Base-by-base conservation (phyloP, 2,113 vertebrate genomes). In the Lagopus leucura region DNA sequence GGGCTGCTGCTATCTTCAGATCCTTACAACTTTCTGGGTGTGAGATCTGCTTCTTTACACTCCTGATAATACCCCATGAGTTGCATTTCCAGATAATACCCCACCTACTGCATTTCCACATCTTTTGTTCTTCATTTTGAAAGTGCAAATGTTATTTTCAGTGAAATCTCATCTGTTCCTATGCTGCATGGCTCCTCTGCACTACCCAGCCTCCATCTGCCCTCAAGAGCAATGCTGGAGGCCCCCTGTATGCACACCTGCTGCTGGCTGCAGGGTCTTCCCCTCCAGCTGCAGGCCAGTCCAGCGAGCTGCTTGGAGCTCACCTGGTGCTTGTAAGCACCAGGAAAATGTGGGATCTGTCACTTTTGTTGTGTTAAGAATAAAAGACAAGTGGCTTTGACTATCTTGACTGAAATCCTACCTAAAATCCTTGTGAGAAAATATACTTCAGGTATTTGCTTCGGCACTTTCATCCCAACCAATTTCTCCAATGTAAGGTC, bases 11-110 rank as follows among this genome's bases (percentile, higher is more conserved):
- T 1, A 1, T 25, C 13, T 69, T 77, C 16, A 63, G 81, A 32
- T 6, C 7, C 5, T 38, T 1, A 0, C 4, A 0, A 58, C 6
- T 73, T 60, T 30, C 13, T 27, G 3, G n/a, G 36, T 86, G 36
- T 70, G 14, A 5, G 20, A 11, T 80, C 87, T 52, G 13, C 48
- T 71, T 80, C 3, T 0, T 80, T 60, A 21, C 28, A 19, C 32
- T 4, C 5, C 4, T 43, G 22, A 30, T 50, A 79, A 36, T 63
- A 8, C 15, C 52, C 52, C 52, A 54, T 54, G 52, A 14, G 15
- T 54, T 54, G 28, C 54, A 55, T 30, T 55, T 55, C 28, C 54
- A 55, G 54, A 55, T 30, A 55, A 55, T 55, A 47, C 10, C 24
- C 58, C 0, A 0, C 8, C 28, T 7, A 6, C 21, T 74, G 42